These are phyloP conservation scores for Felis chaus DNA, from an alignment of 2,113 vertebrate genomes.

Conservation along the genomic window DNA sequence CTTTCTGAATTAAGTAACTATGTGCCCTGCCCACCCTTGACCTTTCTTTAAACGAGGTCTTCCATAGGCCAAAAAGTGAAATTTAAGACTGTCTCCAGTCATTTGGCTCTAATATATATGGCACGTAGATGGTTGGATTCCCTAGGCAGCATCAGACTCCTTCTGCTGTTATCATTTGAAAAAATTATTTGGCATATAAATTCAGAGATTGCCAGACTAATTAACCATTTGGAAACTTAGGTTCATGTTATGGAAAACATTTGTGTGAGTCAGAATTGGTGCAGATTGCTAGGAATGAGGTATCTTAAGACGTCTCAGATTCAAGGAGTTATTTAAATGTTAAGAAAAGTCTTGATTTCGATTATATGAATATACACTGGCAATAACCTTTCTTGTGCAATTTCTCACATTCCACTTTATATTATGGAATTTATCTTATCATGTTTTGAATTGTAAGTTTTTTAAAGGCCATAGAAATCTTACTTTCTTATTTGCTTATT, in stretches of 20 bases:
- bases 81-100: background rate
- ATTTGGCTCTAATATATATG: background rate
- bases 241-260: background rate
- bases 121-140: background rate
- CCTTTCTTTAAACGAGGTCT: background rate
- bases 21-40: background rate
- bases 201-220: constrained; percentile 6
- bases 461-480: constrained; percentile 32
- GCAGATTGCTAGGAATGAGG: background rate
- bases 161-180: constrained; percentile 23
- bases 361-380: constrained; percentile 25
- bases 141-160: background rate
- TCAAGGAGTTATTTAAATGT: constrained; percentile 45
- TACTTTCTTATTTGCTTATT: background rate
- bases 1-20: background rate
- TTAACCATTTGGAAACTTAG: constrained; percentile 13
- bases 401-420: background rate
- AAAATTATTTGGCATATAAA: constrained; percentile 12
- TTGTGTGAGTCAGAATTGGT: constrained; percentile 1
- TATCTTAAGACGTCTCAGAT: background rate
- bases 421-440: constrained; percentile 15
- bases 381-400: background rate
- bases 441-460: constrained; percentile 36
- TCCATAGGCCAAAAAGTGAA: background rate
- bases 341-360: constrained; percentile 34